Evolutionary conservation across 2,797 vertebrate species (phyloP), one percentile per base, ranked within the genome.

Genomic region (Bovichtus variegatus): DNA sequence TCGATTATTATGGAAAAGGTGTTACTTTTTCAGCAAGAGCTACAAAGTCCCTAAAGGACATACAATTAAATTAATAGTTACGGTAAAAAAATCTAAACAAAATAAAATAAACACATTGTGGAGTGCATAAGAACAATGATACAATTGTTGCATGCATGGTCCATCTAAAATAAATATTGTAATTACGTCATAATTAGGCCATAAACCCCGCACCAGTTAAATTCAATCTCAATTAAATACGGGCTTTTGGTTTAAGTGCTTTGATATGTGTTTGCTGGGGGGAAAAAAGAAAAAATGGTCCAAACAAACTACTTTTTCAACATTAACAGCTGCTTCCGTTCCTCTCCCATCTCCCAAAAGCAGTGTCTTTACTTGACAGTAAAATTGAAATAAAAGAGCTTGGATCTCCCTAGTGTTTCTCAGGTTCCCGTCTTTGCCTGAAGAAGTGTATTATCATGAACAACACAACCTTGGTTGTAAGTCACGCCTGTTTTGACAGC

Each of bases 401-500:
- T 55, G 21, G 40, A 62, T 76, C 66, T 84, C 84, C 73, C 75
- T 40, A 10, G 72, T 72, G 84, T 79, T 71, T 71, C 53, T 81
- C 27, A 64, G 63, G 54, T 77, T 87, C 54, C 74, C 81, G 71
- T 63, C 65, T 81, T n/a, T 79, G 68, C 76, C 60, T 73, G 71
- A 72, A 76, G 57, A 55, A 51, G 21, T 71, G 66, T 67, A 73
- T 72, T 59, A 87, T 78, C 79, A 77, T 70, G 74, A 89, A 78
- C 78, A 87, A 81, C 68, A 74, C 29, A 81, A 71, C 81, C 75
- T 53, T 74, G 50, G 66, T 71, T 78, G 50, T 84, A 85, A 82
- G 79, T 87, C 81, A 71, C 3, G 19, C 44, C 74, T 88, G 80
- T 82, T 91, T 83, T 87, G 85, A 89, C 86, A 83, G 86, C 58